Evolutionary conservation across 2,888 invertebrate species (phyloP), one percentile per base, ranked within the genome.

Genomic region (Andricus curvator): DNA sequence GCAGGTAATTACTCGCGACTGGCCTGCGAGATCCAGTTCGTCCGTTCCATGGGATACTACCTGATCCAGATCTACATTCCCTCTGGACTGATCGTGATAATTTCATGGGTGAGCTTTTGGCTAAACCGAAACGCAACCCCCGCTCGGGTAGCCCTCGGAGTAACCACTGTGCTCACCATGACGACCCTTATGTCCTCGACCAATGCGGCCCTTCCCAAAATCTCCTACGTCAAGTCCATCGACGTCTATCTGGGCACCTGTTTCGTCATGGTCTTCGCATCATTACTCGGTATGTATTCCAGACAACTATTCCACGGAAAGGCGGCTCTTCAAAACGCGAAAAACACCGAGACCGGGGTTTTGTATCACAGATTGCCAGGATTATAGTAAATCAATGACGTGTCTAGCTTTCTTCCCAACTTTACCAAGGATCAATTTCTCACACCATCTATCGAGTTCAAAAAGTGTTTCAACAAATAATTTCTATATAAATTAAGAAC

Each of bases 201-300:
- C 89, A 98, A 98, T 93, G 98, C 98, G 88, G 98, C 98, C 90
- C 95, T 99, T 93, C 99, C 99, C 89, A 98, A 99, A 95, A 98
- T 99, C 93, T 98, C 98, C 86, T 99, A 99, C 94, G 98, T 99
- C 93, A 99, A 99, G 94, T 98, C 98, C 89, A 99, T 99, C 93
- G 99, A 99, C 94, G 98, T 99, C 90, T 99, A 98, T 94, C 94
- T 98, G 94, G 98, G 98, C 91, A 98, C 98, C 91, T 98, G 98
- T 94, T 99, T 99, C 97, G 98, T 99, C 93, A 99, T 99, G 98
- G 99, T 99, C 93, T 99, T 99, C 95, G 98, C 98, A 90, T 98
- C 98, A 93, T 95, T 99, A 93, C 94, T 99, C 94, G 98, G 98
- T 97, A 95, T 96, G 94, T 93, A 87, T 77, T 66, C 79, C 60